These are phyloP conservation scores for Tachysurus fulvidraco DNA, from an alignment of 2,113 vertebrate genomes.

Conservation along the genomic window DNA sequence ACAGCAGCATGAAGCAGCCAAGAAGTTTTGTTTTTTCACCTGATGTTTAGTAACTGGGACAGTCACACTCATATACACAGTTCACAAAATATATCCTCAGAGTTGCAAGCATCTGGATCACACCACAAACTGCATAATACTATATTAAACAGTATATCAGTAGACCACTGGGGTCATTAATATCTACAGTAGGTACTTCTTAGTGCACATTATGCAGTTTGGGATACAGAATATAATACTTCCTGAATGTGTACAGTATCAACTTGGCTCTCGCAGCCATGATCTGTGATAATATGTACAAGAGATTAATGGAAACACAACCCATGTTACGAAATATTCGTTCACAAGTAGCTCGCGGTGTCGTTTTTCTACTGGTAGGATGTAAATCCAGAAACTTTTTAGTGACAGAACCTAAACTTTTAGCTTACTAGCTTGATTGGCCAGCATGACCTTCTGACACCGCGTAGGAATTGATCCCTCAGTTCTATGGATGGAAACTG, in stretches of 20 bases:
- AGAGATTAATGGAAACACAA: background rate
- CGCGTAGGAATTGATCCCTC: slow-evolving; percentile 4
- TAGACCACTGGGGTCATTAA: background rate
- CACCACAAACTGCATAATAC: background rate
- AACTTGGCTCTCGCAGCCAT: background rate
- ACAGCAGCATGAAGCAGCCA: background rate
- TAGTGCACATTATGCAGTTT: background rate
- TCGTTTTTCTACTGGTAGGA: background rate
- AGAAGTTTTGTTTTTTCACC: background rate
- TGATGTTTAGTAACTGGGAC: background rate
- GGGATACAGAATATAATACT: background rate
- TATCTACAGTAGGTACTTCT: background rate
- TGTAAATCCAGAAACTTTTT: background rate
- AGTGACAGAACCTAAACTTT: background rate
- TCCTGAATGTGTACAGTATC: background rate
- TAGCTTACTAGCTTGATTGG: background rate
- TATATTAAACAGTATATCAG: background rate
- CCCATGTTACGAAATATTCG: background rate
- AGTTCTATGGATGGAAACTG: slow-evolving; percentile 3
- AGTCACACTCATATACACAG: background rate
- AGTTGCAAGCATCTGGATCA: background rate
- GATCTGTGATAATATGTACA: background rate
- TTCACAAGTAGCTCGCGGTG: background rate
- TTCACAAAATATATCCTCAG: background rate
- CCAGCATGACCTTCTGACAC: background rate